These are phyloP conservation scores for Oceanites oceanicus DNA, from an alignment of 2,113 vertebrate genomes.

Conservation along the genomic window DNA sequence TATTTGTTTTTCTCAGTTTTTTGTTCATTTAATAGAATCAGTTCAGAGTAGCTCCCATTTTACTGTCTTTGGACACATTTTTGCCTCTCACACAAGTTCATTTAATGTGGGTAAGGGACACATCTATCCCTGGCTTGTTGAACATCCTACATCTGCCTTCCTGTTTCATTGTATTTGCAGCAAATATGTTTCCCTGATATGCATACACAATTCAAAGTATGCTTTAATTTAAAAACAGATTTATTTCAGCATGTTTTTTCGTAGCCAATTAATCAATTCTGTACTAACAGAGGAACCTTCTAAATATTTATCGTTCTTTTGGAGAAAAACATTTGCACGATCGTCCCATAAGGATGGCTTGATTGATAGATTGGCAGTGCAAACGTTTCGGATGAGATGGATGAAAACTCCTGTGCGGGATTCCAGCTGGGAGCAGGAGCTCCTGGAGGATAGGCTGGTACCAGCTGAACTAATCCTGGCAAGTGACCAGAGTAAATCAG, in stretches of 20 bases:
- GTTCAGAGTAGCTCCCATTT: background rate
- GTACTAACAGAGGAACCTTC: background rate
- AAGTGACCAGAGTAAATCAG: slow-evolving; percentile 60
- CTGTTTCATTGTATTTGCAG: background rate
- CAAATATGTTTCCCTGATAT: background rate
- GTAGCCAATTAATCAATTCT: background rate
- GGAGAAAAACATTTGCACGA: background rate
- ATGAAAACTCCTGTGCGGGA: background rate
- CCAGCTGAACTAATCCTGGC: slow-evolving; percentile 62
- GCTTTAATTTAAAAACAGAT: background rate
- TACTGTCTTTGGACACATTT: background rate
- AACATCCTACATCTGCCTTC: background rate
- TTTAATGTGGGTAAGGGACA: background rate
- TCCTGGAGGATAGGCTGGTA: slow-evolving; percentile 32
- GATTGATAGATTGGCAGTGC: background rate
- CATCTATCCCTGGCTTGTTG: background rate
- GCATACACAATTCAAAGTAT: background rate
- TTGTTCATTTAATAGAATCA: background rate
- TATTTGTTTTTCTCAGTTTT: background rate
- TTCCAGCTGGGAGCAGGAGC: slow-evolving; percentile 34
- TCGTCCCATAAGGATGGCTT: background rate
- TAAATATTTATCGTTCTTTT: background rate
- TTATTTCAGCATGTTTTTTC: background rate
- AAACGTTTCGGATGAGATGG: background rate
- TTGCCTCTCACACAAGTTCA: background rate